phyloP scores from a whole-genome alignment of 2,797 vertebrate species.

The Sebastes cheni region DNA sequence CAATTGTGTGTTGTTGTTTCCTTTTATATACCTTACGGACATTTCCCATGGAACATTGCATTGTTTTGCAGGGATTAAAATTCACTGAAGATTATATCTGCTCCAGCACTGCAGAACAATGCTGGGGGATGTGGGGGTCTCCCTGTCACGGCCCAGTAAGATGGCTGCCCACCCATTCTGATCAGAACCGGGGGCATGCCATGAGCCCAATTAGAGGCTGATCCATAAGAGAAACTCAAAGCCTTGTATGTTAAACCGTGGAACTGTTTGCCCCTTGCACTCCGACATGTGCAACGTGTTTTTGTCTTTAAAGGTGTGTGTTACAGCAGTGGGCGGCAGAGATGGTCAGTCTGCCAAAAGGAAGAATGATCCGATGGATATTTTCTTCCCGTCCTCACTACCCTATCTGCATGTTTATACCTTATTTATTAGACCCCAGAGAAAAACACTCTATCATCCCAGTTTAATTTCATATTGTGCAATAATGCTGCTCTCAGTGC shows the following conservation, averaged over 20 bases:
- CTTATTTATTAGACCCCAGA: conserved; percentile 49
- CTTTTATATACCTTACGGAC: conserved; percentile 39
- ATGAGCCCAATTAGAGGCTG: conserved; percentile 72
- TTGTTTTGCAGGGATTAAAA: conserved; percentile 80
- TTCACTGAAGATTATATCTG: conserved; percentile 80
- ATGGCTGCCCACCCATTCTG: conserved; percentile 79
- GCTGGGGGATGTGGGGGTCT: conserved; percentile 52
- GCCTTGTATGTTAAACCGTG: conserved; percentile 39
- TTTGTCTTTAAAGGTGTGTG: conserved; percentile 25
- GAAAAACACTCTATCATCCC: conserved; percentile 56
- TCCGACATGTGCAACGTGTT: not conserved
- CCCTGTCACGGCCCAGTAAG: conserved; percentile 58
- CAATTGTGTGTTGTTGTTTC: conserved; percentile 53
- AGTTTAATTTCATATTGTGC: conserved; percentile 66
- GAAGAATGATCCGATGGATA: conserved; percentile 11
- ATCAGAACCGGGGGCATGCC: conserved; percentile 71
- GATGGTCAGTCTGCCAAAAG: conserved; percentile 12
- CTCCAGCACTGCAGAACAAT: conserved; percentile 77
- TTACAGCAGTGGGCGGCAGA: conserved; percentile 5
- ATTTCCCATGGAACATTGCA: conserved; percentile 71
- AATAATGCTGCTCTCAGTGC: conserved; percentile 61
- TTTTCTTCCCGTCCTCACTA: conserved; percentile 23
- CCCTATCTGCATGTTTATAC: conserved; percentile 41
- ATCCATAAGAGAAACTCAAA: conserved; percentile 62
- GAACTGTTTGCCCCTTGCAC: conserved; percentile 26